Evolutionary conservation across 2,888 invertebrate genomes (phyloP).

Genomic region (Epistrophella euchroma): DNA sequence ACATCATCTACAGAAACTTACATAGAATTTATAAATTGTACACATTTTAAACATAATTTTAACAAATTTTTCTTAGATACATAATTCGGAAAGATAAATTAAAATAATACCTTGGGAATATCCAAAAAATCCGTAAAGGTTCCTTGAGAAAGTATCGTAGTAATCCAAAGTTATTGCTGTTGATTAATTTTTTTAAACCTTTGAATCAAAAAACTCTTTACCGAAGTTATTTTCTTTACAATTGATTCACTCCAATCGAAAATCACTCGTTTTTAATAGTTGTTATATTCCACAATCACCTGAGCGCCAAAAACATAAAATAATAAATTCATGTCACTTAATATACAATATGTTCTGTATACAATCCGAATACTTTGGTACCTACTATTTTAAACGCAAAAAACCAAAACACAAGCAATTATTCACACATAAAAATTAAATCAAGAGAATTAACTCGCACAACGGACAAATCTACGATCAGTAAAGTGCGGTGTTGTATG

Average conservation of each 20-base stretch:
- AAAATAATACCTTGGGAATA: slow-evolving; percentile 34
- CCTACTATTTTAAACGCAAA: slow-evolving; percentile 25
- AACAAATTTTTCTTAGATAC: too few relatives aligned
- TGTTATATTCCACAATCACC: slow-evolving; percentile 40
- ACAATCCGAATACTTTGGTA: slow-evolving; percentile 13
- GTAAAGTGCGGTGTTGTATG: background rate
- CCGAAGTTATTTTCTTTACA: slow-evolving; percentile 10
- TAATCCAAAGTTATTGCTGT: background rate
- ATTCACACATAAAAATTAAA: slow-evolving; percentile 5
- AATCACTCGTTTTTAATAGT: slow-evolving; percentile 36
- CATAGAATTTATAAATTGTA: too few relatives aligned
- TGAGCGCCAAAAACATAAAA: slow-evolving; percentile 37
- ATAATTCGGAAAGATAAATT: too few relatives aligned
- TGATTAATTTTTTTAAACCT: too few relatives aligned
- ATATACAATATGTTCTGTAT: slow-evolving; percentile 46
- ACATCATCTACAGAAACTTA: too few relatives aligned
- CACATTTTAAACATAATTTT: too few relatives aligned
- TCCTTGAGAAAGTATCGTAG: background rate
- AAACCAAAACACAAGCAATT: slow-evolving; percentile 44
- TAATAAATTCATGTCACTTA: slow-evolving; percentile 48
- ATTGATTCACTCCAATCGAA: slow-evolving; percentile 46
- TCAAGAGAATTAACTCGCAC: background rate
- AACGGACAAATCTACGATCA: slow-evolving; percentile 13
- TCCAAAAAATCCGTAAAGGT: background rate
- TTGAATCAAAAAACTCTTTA: slow-evolving; percentile 5